These are phyloP conservation scores for Sacculina carcini DNA, from an alignment of 2,888 invertebrate genomes.

Conservation along the genomic window DNA sequence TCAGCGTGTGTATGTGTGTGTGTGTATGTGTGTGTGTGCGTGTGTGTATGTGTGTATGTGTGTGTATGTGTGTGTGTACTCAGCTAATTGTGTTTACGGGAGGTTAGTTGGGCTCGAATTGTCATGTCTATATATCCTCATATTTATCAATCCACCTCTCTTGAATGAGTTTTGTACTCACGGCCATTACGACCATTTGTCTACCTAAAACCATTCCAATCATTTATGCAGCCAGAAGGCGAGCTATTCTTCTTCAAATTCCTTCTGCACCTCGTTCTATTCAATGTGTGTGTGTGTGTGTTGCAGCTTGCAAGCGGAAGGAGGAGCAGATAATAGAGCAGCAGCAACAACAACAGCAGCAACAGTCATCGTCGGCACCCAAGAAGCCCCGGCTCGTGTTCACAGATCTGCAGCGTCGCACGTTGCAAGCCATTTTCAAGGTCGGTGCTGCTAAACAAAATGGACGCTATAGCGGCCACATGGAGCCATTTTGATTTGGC, in stretches of 20 bases:
- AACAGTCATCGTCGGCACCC: conserved; percentile 59
- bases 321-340: conserved; percentile 57
- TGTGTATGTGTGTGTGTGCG: background rate
- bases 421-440: conserved; percentile 99
- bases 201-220: background rate
- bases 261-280: background rate
- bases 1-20: too few relatives aligned
- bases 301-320: conserved; percentile 71
- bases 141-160: background rate
- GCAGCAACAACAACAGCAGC: too few relatives aligned
- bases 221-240: background rate
- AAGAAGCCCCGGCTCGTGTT: conserved; percentile 99
- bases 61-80: background rate
- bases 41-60: conserved; percentile 4
- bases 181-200: background rate
- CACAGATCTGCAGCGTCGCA: conserved; percentile 98
- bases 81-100: background rate
- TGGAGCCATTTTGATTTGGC: too few relatives aligned
- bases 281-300: conserved; percentile 12
- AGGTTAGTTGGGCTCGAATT: background rate
- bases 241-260: background rate
- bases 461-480: too few relatives aligned
- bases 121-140: background rate
- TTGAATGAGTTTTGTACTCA: background rate
- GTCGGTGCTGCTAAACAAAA: too few relatives aligned